A percentile compares a stretch with the other conserved stretches of the same genome.
Evolutionary conservation across 2,113 vertebrate species (phyloP).

Genomic region (Sminthopsis crassicaudata): DNA sequence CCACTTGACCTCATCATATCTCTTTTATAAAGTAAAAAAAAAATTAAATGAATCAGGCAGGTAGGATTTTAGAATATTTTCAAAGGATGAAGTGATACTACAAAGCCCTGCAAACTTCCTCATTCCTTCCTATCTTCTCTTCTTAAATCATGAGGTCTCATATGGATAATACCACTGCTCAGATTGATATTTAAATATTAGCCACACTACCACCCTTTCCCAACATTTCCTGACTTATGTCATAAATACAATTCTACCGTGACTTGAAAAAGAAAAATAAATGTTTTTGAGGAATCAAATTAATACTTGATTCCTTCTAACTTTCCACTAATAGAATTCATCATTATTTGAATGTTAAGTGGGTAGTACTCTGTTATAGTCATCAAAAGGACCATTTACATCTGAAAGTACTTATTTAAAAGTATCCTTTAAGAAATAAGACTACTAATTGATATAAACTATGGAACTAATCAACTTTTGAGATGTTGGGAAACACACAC

Average conservation of each 20-base stretch:
- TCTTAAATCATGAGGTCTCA: neutral
- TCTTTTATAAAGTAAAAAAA: neutral
- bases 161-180: neutral
- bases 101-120: slow-evolving; percentile 28
- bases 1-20: neutral
- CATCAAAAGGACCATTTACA: neutral
- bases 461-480: neutral
- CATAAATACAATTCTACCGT: neutral
- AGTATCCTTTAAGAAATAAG: slow-evolving; percentile 18
- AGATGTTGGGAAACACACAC: neutral
- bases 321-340: neutral
- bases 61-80: slow-evolving; percentile 6
- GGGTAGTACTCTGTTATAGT: neutral
- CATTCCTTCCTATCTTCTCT: slow-evolving; percentile 8
- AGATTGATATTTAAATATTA: neutral
- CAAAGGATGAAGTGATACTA: slow-evolving; percentile 31
- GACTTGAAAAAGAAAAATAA: neutral
- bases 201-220: neutral
- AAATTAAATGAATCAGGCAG: neutral
- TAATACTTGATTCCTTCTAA: neutral
- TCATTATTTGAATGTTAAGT: neutral
- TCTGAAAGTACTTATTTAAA: neutral
- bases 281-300: neutral
- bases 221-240: slow-evolving; percentile 15
- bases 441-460: slow-evolving; percentile 27